Conservation (phyloP, 2,888 invertebrate species). For the Polymixis lichenea region DNA sequence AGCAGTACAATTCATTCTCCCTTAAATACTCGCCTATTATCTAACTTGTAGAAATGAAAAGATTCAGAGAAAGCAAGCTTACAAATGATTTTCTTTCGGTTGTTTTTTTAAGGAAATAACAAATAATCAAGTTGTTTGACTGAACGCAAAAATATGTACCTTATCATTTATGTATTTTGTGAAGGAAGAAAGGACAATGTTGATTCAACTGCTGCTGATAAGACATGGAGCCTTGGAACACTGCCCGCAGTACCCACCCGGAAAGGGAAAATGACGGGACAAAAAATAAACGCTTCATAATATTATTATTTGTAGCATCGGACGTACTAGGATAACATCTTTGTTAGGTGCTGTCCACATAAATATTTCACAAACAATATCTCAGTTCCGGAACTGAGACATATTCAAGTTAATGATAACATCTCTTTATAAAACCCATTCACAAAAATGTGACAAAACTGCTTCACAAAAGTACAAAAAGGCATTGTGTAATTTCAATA, state of each 20-base stretch:
- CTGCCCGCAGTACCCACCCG: slow-evolving; percentile 29
- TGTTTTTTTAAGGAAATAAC: neutral
- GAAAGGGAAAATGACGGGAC: slow-evolving; percentile 29
- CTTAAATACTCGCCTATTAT: neutral
- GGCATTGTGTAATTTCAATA: neutral
- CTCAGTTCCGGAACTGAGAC: neutral
- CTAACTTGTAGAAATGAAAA: neutral
- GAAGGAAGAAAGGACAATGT: slow-evolving; percentile 22
- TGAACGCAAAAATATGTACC: slow-evolving; percentile 15
- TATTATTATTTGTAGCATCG: slow-evolving; percentile 28
- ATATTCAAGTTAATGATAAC: neutral
- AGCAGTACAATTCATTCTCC: neutral
- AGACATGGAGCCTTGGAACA: slow-evolving; percentile 24
- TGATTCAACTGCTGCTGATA: slow-evolving; percentile 35
- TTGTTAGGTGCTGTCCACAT: slow-evolving; percentile 1
- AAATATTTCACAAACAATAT: slow-evolving; percentile 8
- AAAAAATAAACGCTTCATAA: slow-evolving; percentile 33
- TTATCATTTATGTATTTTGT: slow-evolving; percentile 30
- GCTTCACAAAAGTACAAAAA: neutral
- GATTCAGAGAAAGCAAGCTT: neutral
- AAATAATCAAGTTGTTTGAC: neutral
- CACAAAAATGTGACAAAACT: neutral
- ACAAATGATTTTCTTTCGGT: neutral
- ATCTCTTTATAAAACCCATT: neutral
- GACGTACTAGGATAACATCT: slow-evolving; percentile 30